Evolutionary conservation across 2,797 vertebrate genomes (phyloP), one percentile per base, ranked within the genome.

Genomic region (Gallinago stenura): DNA sequence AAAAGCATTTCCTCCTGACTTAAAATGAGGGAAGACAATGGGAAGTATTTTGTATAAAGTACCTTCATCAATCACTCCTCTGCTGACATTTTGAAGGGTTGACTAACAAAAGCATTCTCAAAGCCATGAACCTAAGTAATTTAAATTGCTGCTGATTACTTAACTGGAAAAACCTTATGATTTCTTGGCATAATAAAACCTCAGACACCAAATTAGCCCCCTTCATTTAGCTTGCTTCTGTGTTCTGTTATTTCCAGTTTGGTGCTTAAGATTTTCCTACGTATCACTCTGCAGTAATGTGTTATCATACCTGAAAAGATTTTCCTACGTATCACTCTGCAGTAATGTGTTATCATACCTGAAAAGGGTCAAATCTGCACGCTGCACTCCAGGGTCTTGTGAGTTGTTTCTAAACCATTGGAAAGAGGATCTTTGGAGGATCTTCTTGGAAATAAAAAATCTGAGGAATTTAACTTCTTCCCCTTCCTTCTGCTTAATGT

Each of bases 211-310:
- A 78, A 91, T 54, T 78, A 86, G 30, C 24, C 13, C 15, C 21
- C 37, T 86, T 64, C 70, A 64, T 83, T 79, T 88, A 57, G 41
- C 54, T 88, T 71, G 10, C 28, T 89, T 93, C 77, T 8, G 89
- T 37, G 24, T 93, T 46, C 71, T 84, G 20, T 65, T 84, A 30
- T 71, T 93, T 93, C 65, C 46, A 60, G n/a, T 90, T 89, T 84
- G 51, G 30, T 69, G 24, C 22, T 78, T 51, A 72, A 51, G 37
- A 41, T 79, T 64, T 87, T 31, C 64, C n/a, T 66, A 43, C 65
- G 50, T 14, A 77, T n/a, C 48, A 24, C 43, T 80, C 56, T 54
- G 30, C 45, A 73, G 5, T 62, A 64, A n/a, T 82, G 14, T 51
- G 30, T 77, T 7, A 1, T 84, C 57, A 15, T 28, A 85, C 19